Base-by-base conservation (phyloP, 2,888 invertebrate species). In the Conus canariensis region DNA sequence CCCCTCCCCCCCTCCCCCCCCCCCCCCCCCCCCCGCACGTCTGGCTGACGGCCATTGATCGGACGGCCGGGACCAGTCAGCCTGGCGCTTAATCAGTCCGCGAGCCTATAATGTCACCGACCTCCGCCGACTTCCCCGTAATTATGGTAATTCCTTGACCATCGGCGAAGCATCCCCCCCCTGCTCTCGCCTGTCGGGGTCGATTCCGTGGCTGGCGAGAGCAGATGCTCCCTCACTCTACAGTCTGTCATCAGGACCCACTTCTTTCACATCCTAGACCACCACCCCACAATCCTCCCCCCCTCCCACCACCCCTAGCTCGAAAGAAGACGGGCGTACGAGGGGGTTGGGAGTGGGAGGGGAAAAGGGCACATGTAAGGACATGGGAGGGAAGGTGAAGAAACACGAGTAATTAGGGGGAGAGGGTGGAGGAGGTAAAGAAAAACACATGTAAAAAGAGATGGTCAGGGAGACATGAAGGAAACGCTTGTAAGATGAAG, bases 61-160 rank as follows among this genome's bases (percentile, higher is more conserved):
- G n/a, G n/a, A 7, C 19, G n/a, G 74, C 74, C 22, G 74, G n/a
- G 74, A n/a, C 74, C n/a, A n/a, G 74, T 16, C 60, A 64, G 7
- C 60, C 60, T 64, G 60, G 12, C 8, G n/a, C 74, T n/a, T n/a
- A 8, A n/a, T n/a, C n/a, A 10, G 74, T 74, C n/a, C 74, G n/a
- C n/a, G n/a, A 74, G 74, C n/a, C n/a, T 74, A 22, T n/a, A 74
- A 74, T 74, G 74, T 74, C 74, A 74, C n/a, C n/a, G 74, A 74
- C 74, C 74, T 74, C 74, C n/a, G n/a, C n/a, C 74, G 74, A 22
- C n/a, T n/a, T 74, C 8, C 22, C 74, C n/a, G 22, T 8, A 19
- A 74, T 74, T 74, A 74, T n/a, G 8, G 74, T n/a, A 8, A 74
- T 74, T 22, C 74, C 74, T 74, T 22, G 74, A 74, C 74, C 74